Base-by-base conservation (phyloP, 2,113 vertebrate species). In the Carettochelys insculpta region DNA sequence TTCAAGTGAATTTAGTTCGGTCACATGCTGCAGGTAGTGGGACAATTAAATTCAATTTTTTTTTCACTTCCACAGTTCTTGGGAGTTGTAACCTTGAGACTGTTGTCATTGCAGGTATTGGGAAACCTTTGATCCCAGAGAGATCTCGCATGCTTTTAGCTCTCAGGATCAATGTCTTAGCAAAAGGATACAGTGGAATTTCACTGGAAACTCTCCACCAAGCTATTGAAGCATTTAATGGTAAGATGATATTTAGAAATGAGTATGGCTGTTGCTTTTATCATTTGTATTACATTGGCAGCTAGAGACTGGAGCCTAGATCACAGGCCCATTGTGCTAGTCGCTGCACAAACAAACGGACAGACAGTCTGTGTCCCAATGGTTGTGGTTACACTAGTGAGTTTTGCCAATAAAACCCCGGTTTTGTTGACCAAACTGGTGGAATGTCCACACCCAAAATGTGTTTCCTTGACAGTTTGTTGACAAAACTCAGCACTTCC, bases 141-240 rank as follows among this genome's bases (percentile, higher is more conserved):
- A 98, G 99, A 83, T 99, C 99, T 47, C 98, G 99, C 87, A 99
- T 99, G 99, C 98, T 99, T 77, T 96, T 99, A 86, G 99, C 99
- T 1, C 97, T 99, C 91, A 98, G 99, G 95, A 99, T 99, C 97
- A 99, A 99, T 77, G 98, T 99, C 87, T 97, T 99, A 93, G 99
- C 99, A 82, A 99, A 99, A 98, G 99, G 99, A 50, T 95, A 99
- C 97, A 99, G 99, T 48, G 99, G 99, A 51, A 98, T 99, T 97
- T 99, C 99, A 79, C 95, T 98, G 90, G 99, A 99, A 97, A 99
- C 99, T 2, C 98, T 99, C 75, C 96, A 98, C 71, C 98, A 98
- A 97, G 99, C 99, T 95, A 98, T 99, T 13, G 98, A 99, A 95
- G 98, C 97, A 14, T 99, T 99, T 96, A 99, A 99, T 41, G 98